These are phyloP conservation scores for Apolygus lucorum DNA, from an alignment of 1,140 invertebrate species.

Conservation along the genomic window DNA sequence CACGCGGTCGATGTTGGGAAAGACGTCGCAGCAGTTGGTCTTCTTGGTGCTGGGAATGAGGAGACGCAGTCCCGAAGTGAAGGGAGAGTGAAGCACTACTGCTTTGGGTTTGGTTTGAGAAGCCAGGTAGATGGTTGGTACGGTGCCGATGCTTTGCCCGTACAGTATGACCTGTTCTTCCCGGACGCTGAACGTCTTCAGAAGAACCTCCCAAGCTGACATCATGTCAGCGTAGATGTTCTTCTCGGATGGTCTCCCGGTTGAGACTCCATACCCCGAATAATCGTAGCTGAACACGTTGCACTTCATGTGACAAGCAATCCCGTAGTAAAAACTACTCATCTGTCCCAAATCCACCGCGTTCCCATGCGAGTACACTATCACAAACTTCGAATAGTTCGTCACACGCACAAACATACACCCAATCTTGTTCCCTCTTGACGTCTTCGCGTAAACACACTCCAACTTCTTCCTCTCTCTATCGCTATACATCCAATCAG, in stretches of 20 bases:
- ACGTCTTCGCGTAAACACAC: slow-evolving; percentile 46
- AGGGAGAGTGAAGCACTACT: slow-evolving; percentile 46
- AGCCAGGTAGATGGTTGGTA: slow-evolving; percentile 59
- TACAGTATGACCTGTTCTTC: slow-evolving; percentile 63
- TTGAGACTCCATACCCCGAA: slow-evolving; percentile 52
- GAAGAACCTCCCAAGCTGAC: slow-evolving; percentile 52
- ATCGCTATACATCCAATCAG: slow-evolving; percentile 33
- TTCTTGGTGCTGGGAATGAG: slow-evolving; percentile 22
- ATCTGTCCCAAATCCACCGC: slow-evolving; percentile 60
- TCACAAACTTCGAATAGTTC: slow-evolving; percentile 51
- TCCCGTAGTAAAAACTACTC: slow-evolving; percentile 57
- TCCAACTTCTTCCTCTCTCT: slow-evolving; percentile 40
- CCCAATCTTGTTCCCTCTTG: slow-evolving; percentile 52
- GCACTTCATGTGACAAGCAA: slow-evolving; percentile 57
- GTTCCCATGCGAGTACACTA: slow-evolving; percentile 66
- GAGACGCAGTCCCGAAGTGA: slow-evolving; percentile 27
- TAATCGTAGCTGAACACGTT: slow-evolving; percentile 73
- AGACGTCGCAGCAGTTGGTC: slow-evolving; percentile 25
- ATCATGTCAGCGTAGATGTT: slow-evolving; percentile 69
- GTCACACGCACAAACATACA: slow-evolving; percentile 56
- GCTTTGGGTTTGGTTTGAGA: slow-evolving; percentile 56
- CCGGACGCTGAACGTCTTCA: slow-evolving; percentile 51
- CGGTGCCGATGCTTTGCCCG: slow-evolving; percentile 59
- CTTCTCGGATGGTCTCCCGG: slow-evolving; percentile 62
- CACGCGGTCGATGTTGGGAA: slow-evolving; percentile 50